Evolutionary conservation across 2,113 vertebrate genomes (phyloP).

Genomic region (Corythaixoides concolor): DNA sequence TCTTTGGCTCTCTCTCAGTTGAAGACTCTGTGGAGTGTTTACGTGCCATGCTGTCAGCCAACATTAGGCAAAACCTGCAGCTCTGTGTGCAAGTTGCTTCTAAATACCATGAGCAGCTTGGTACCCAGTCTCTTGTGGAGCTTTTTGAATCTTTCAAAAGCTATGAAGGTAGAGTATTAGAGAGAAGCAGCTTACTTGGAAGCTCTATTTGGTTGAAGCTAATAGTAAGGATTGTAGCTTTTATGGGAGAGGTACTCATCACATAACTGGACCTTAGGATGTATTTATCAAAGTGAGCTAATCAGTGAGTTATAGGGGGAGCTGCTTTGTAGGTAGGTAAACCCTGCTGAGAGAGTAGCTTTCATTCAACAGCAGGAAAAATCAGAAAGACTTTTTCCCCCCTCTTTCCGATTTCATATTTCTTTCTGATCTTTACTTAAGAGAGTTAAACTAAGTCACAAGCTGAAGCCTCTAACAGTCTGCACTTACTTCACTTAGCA

Average conservation of each 20-base stretch:
- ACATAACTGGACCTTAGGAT: background rate
- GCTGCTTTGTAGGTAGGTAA: background rate
- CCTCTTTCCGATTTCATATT: background rate
- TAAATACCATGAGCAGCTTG: constrained; percentile 92
- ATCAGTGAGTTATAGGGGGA: background rate
- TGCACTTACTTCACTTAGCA: background rate
- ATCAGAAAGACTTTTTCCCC: background rate
- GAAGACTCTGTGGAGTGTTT: constrained; percentile 92
- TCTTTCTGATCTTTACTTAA: background rate
- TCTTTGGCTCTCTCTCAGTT: constrained; percentile 89
- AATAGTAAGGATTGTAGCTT: background rate
- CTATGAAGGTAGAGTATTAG: constrained; percentile 84
- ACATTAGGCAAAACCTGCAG: constrained; percentile 91
- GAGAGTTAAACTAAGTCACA: background rate
- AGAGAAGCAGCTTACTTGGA: background rate
- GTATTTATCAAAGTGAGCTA: background rate
- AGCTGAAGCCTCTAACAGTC: background rate
- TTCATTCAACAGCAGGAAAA: background rate
- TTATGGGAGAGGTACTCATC: background rate
- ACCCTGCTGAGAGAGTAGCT: background rate
- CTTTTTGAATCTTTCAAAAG: constrained; percentile 96
- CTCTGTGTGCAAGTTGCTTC: constrained; percentile 90
- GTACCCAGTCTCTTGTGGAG: constrained; percentile 87
- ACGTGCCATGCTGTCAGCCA: constrained; percentile 87
- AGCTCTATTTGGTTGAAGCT: background rate